These are phyloP conservation scores for Temnothorax ravouxi DNA, from an alignment of 2,888 invertebrate species.

Conservation along the genomic window DNA sequence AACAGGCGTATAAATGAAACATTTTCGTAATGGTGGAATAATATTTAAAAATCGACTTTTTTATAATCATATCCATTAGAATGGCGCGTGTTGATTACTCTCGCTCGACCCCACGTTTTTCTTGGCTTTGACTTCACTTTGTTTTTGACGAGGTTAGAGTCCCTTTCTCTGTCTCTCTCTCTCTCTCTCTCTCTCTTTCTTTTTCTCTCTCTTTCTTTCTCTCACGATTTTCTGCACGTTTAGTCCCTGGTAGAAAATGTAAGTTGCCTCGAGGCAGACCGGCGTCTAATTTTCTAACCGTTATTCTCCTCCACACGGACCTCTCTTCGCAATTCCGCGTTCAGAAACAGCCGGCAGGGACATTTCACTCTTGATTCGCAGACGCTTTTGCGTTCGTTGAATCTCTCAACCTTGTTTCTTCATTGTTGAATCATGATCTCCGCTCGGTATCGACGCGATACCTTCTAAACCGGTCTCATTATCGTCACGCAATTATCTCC, in stretches of 20 bases:
- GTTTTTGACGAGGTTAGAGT: slow-evolving; percentile 33
- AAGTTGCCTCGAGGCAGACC: slow-evolving; percentile 38
- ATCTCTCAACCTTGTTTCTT: slow-evolving; percentile 24
- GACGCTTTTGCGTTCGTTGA: slow-evolving; percentile 7
- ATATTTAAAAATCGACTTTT: slow-evolving; percentile 34
- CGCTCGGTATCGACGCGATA: not conserved
- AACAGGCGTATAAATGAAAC: not conserved
- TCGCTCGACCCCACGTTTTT: slow-evolving; percentile 53
- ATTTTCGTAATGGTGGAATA: not conserved
- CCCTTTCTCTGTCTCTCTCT: slow-evolving; percentile 18
- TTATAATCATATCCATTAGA: slow-evolving; percentile 27
- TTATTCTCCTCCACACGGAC: slow-evolving; percentile 16
- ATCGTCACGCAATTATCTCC: slow-evolving; percentile 25
- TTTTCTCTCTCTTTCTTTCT: not conserved
- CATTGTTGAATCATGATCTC: slow-evolving; percentile 27
- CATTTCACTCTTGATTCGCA: slow-evolving; percentile 31
- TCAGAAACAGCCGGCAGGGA: slow-evolving; percentile 28
- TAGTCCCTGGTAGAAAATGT: slow-evolving; percentile 31
- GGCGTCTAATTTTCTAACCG: slow-evolving; percentile 42
- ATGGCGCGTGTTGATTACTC: slow-evolving; percentile 37
- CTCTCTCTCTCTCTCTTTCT: slow-evolving; percentile 25
- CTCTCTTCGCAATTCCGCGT: slow-evolving; percentile 13
- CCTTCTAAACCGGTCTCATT: slow-evolving; percentile 14
- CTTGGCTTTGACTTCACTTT: slow-evolving; percentile 46
- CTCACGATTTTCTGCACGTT: slow-evolving; percentile 53